Conservation (phyloP, 2,888 invertebrate species). For the Melolontha melolontha region DNA sequence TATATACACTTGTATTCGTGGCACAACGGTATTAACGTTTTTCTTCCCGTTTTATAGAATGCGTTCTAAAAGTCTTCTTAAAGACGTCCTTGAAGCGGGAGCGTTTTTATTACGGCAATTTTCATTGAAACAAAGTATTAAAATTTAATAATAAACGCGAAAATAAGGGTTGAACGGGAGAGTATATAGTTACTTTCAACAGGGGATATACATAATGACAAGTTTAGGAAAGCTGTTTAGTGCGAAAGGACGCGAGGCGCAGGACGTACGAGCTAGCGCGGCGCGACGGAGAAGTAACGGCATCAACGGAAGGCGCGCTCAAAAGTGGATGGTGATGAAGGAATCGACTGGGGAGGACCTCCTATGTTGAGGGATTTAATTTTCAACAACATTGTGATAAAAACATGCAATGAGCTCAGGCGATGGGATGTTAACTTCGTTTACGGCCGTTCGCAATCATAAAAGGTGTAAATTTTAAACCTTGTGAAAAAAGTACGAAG, state of each 20-base stretch:
- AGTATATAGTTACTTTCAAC: conserved; percentile 31
- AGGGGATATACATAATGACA: conserved; percentile 46
- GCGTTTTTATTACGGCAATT: conserved; percentile 48
- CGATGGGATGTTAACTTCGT: conserved; percentile 59
- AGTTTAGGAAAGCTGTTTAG: conserved; percentile 48
- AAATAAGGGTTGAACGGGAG: conserved; percentile 41
- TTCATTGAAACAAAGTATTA: conserved; percentile 50
- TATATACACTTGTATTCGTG: neutral
- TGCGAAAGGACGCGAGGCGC: conserved; percentile 1
- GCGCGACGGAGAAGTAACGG: too few relatives aligned
- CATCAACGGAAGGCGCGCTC: too few relatives aligned
- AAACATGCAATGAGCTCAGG: conserved; percentile 56
- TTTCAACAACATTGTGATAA: conserved; percentile 59
- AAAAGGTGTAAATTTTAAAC: conserved; percentile 56
- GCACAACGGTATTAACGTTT: neutral
- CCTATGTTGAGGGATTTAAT: conserved; percentile 55
- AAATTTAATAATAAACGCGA: conserved; percentile 48
- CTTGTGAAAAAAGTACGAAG: conserved; percentile 29
- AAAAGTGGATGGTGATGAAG: too few relatives aligned
- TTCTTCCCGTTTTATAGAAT: conserved; percentile 4
- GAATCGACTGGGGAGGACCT: conserved; percentile 47
- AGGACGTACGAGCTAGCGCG: too few relatives aligned
- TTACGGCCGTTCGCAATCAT: conserved; percentile 54
- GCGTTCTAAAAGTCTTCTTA: too few relatives aligned
- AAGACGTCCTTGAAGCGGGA: conserved; percentile 5